Percentiles rank a stretch among this genome's conserved stretches.
Evolutionary conservation across 2,797 vertebrate genomes (phyloP).

Genomic region (Poecilia velifera): DNA sequence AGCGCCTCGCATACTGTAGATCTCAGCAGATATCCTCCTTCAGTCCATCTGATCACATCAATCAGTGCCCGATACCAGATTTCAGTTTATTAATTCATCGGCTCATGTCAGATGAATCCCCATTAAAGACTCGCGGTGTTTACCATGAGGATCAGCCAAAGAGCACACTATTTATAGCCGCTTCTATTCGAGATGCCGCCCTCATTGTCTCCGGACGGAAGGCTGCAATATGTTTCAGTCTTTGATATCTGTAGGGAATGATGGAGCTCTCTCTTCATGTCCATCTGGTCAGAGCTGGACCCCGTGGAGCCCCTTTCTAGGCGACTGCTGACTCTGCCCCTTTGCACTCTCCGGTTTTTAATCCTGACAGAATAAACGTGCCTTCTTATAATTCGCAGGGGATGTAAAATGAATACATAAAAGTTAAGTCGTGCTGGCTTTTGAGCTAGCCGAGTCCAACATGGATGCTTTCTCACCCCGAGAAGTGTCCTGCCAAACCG

Average conservation of each 20-base stretch:
- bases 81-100: conserved; percentile 65
- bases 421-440: conserved; percentile 18
- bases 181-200: conserved; percentile 45
- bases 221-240: conserved; percentile 45
- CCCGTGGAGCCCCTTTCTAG: conserved; percentile 60
- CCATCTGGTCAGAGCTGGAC: conserved; percentile 73
- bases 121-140: conserved; percentile 53
- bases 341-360: conserved; percentile 47
- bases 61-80: conserved; percentile 59
- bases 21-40: conserved; percentile 32
- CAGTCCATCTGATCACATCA: conserved; percentile 58
- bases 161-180: conserved; percentile 52
- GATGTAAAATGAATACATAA: conserved; percentile 24
- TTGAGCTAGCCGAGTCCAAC: not conserved
- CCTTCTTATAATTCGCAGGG: conserved; percentile 57
- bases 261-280: conserved; percentile 66
- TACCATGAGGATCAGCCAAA: conserved; percentile 46
- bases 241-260: conserved; percentile 71
- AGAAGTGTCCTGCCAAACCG: conserved; percentile 16
- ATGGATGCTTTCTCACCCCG: conserved; percentile 4
- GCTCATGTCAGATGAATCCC: conserved; percentile 42
- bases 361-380: conserved; percentile 59
- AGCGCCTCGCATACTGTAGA: conserved; percentile 29
- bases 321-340: conserved; percentile 41
- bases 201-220: conserved; percentile 56